phyloP scores from a whole-genome alignment of 2,888 invertebrate genomes.

The Taphrorychus bicolor region DNA sequence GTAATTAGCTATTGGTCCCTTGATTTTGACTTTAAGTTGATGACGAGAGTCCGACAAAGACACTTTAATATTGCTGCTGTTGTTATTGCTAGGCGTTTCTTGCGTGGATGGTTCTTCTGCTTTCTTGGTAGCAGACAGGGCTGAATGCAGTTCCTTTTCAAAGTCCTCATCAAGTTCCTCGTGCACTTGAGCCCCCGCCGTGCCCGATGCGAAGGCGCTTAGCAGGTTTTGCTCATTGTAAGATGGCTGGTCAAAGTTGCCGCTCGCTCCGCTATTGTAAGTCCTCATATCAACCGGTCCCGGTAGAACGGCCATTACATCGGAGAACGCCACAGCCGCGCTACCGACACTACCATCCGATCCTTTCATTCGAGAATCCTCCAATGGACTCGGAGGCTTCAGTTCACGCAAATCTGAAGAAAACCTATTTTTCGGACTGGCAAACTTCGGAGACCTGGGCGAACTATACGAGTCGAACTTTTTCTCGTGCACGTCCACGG shows the following conservation, averaged over 20 bases:
- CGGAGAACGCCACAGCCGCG: slow-evolving; percentile 58
- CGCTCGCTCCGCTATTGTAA: slow-evolving; percentile 72
- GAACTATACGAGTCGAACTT: slow-evolving; percentile 64
- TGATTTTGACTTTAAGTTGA: slow-evolving; percentile 89
- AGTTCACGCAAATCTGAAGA: slow-evolving; percentile 32
- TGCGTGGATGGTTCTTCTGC: slow-evolving; percentile 59
- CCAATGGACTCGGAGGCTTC: slow-evolving; percentile 63
- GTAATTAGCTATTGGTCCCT: slow-evolving; percentile 85
- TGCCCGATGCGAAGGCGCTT: slow-evolving; percentile 71
- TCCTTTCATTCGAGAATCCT: slow-evolving; percentile 50
- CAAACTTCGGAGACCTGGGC: slow-evolving; percentile 66
- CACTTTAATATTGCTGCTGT: slow-evolving; percentile 62
- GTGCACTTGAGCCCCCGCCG: slow-evolving; percentile 72
- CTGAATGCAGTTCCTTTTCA: slow-evolving; percentile 77
- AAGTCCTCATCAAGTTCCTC: slow-evolving; percentile 79
- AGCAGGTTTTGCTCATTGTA: slow-evolving; percentile 71
- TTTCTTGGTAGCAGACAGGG: slow-evolving; percentile 66
- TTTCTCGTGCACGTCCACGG: slow-evolving; percentile 72
- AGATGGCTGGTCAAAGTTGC: slow-evolving; percentile 67
- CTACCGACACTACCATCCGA: slow-evolving; percentile 30
- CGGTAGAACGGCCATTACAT: slow-evolving; percentile 77
- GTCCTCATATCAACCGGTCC: slow-evolving; percentile 92
- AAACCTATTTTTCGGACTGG: slow-evolving; percentile 58
- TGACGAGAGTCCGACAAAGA: slow-evolving; percentile 82
- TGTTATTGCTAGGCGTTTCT: slow-evolving; percentile 58